A percentile compares a stretch with the other conserved stretches of the same genome.
phyloP scores from a whole-genome alignment of 2,888 invertebrate species.

The Xylota sylvarum region DNA sequence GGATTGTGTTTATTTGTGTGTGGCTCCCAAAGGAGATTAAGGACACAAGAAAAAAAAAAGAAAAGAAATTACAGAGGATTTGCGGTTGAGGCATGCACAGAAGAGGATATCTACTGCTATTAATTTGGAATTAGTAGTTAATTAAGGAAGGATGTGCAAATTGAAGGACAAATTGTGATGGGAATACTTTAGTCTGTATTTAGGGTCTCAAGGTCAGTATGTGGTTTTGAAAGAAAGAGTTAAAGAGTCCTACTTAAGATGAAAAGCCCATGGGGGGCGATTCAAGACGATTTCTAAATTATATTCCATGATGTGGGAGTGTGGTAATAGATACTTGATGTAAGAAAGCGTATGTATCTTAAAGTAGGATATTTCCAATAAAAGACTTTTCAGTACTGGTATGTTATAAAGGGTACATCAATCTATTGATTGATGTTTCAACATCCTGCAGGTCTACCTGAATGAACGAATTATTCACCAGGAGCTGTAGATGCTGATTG shows the following conservation, averaged over 20 bases:
- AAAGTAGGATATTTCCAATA: too few species aligned
- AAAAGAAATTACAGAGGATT: slow-evolving; percentile 14
- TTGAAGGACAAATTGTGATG: slow-evolving; percentile 58
- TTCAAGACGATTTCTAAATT: too few species aligned
- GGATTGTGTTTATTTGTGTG: slow-evolving; percentile 27
- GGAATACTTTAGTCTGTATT: slow-evolving; percentile 1
- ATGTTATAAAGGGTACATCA: too few species aligned
- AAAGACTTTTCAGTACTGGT: too few species aligned
- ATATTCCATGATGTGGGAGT: too few species aligned
- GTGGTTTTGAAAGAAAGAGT: background rate
- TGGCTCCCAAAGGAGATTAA: slow-evolving; percentile 29
- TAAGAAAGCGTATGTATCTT: too few species aligned
- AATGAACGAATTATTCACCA: too few species aligned
- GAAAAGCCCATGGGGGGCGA: too few species aligned
- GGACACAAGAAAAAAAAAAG: background rate
- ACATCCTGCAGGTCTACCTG: too few species aligned
- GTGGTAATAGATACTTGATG: too few species aligned
- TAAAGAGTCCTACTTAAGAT: background rate
- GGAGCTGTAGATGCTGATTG: too few species aligned
- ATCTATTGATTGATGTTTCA: too few species aligned
- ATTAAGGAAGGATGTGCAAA: slow-evolving; percentile 69
- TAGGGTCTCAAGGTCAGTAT: slow-evolving; percentile 20
- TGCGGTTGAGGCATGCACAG: slow-evolving; percentile 40
- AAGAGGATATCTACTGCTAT: slow-evolving; percentile 46
- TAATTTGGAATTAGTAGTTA: slow-evolving; percentile 72